Conservation (phyloP, 2,888 invertebrate species). For the Tenthredo amoena region DNA sequence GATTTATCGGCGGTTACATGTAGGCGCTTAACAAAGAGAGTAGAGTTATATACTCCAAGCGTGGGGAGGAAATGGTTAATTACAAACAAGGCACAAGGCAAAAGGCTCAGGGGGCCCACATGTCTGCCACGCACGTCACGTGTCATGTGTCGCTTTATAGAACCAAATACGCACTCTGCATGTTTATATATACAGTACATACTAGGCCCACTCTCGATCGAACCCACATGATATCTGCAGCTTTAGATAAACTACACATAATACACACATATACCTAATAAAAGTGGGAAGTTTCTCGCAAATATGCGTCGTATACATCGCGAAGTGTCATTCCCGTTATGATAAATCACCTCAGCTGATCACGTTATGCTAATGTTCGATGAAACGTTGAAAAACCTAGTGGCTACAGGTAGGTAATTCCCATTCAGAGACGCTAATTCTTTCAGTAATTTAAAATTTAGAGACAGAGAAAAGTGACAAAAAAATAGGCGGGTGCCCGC, state of each 20-base stretch:
- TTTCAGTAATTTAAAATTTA: not conserved
- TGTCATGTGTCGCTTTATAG: slow-evolving; percentile 24
- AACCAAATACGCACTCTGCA: slow-evolving; percentile 32
- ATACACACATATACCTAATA: not conserved
- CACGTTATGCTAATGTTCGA: not conserved
- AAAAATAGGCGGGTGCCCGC: slow-evolving; percentile 4
- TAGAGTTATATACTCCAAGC: not conserved
- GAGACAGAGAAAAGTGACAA: not conserved
- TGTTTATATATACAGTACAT: not conserved
- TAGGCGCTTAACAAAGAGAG: slow-evolving; percentile 36
- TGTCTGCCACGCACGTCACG: slow-evolving; percentile 35
- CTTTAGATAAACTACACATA: not conserved
- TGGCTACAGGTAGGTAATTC: not conserved
- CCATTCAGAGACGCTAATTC: not conserved
- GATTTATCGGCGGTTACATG: slow-evolving; percentile 30
- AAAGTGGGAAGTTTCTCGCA: not conserved
- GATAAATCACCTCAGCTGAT: not conserved
- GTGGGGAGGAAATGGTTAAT: slow-evolving; percentile 46
- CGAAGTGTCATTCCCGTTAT: not conserved
- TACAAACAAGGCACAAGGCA: slow-evolving; percentile 40
- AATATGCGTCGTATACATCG: not conserved
- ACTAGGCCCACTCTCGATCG: slow-evolving; percentile 12
- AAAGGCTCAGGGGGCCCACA: slow-evolving; percentile 31
- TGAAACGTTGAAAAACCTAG: not conserved
- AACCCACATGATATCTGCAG: not conserved